Evolutionary conservation across 2,797 vertebrate genomes (phyloP).

Genomic region (Erethizon dorsatum): DNA sequence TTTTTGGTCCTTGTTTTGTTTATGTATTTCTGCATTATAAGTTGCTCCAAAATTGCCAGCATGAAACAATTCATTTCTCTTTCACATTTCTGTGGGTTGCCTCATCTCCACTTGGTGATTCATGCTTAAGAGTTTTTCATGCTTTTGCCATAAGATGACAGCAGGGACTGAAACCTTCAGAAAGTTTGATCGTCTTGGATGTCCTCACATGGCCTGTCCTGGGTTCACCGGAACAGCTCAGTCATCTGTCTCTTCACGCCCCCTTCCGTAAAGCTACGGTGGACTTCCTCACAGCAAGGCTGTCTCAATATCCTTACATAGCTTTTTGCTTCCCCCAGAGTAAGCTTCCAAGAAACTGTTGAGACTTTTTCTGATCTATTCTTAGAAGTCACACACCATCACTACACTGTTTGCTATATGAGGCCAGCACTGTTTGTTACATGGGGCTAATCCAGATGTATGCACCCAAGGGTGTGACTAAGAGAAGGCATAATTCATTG

Average conservation of each 20-base stretch:
- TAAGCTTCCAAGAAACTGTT: background rate
- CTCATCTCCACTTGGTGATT: background rate
- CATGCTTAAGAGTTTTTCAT: background rate
- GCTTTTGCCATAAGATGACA: background rate
- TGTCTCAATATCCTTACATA: background rate
- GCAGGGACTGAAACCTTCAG: background rate
- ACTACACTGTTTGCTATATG: background rate
- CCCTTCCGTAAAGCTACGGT: background rate
- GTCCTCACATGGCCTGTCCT: background rate
- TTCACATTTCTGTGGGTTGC: background rate
- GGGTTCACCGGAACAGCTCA: background rate
- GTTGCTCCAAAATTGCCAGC: background rate
- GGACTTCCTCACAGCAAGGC: background rate
- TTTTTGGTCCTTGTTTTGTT: conserved; percentile 1
- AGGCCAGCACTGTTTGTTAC: background rate
- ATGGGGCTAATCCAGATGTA: background rate
- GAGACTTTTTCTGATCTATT: background rate
- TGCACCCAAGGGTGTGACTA: background rate
- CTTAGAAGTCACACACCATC: background rate
- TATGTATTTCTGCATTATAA: background rate
- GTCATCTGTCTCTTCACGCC: background rate
- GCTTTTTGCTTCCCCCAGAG: background rate
- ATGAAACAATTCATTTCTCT: background rate
- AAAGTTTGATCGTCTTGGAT: background rate
- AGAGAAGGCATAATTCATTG: background rate